These are phyloP conservation scores for Enteromius mattozi DNA, from an alignment of 2,797 vertebrate genomes.

Conservation along the genomic window DNA sequence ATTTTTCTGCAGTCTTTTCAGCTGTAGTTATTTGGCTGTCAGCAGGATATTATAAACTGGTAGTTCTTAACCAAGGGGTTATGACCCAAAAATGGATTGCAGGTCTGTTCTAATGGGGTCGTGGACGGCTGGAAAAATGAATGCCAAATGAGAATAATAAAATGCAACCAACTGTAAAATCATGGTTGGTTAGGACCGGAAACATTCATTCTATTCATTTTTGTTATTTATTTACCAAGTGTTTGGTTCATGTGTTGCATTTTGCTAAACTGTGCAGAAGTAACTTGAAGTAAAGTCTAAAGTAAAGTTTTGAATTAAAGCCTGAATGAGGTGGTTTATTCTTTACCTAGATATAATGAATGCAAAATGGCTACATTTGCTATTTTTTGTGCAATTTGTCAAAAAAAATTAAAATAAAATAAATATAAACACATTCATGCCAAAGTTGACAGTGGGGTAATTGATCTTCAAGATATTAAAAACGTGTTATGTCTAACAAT, in stretches of 20 bases:
- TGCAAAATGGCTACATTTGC: neutral
- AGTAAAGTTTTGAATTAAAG: neutral
- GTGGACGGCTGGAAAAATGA: neutral
- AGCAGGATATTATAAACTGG: conserved; percentile 21
- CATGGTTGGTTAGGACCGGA: neutral
- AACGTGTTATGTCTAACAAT: neutral
- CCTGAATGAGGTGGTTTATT: neutral
- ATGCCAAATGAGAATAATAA: neutral
- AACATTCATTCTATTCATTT: too few species aligned
- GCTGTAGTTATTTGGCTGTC: conserved; percentile 5
- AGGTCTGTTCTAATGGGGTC: conserved; percentile 1
- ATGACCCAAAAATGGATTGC: neutral
- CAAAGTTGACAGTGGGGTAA: neutral
- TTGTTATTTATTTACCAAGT: neutral
- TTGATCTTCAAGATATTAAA: neutral
- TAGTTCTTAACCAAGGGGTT: neutral
- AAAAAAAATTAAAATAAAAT: neutral
- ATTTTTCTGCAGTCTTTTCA: conserved; percentile 19
- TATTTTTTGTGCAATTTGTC: neutral
- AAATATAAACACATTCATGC: neutral
- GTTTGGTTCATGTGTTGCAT: neutral
- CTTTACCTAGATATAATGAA: neutral
- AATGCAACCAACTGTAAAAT: neutral
- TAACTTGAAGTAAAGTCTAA: neutral
- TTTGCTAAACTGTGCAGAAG: neutral